Conservation (phyloP, 2,888 invertebrate species). For the Drosophila pullipes region DNA sequence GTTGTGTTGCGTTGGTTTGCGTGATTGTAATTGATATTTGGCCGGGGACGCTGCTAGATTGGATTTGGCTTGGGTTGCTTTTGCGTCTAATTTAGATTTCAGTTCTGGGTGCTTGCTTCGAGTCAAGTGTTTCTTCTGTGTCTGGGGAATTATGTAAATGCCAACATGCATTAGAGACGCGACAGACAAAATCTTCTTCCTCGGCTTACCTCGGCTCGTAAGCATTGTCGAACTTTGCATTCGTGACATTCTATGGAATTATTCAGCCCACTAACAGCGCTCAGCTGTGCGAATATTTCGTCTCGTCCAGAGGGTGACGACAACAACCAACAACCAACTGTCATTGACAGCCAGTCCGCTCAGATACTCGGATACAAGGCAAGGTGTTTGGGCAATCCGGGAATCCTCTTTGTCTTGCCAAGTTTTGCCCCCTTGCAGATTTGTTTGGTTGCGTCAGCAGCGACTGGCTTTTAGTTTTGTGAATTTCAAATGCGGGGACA, state of each 20-base stretch:
- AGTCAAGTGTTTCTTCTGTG: conserved; percentile 67
- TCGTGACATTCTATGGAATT: conserved; percentile 59
- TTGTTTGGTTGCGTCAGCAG: conserved; percentile 37
- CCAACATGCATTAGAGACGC: conserved; percentile 74
- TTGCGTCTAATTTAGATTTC: conserved; percentile 34
- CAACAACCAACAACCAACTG: conserved; percentile 65
- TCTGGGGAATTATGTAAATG: conserved; percentile 75
- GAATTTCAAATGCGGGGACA: conserved; percentile 84
- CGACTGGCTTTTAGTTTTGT: conserved; percentile 83
- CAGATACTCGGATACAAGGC: conserved; percentile 33
- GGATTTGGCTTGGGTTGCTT: conserved; percentile 29
- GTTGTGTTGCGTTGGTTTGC: conserved; percentile 55
- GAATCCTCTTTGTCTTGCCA: conserved; percentile 61
- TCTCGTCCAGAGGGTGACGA: conserved; percentile 60
- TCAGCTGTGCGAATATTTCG: conserved; percentile 76
- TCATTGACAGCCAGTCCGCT: conserved; percentile 64
- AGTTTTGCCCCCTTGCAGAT: conserved; percentile 39
- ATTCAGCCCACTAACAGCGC: conserved; percentile 64
- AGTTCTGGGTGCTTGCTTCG: conserved; percentile 49
- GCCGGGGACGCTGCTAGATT: conserved; percentile 29
- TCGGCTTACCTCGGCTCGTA: conserved; percentile 48
- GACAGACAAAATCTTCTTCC: conserved; percentile 31
- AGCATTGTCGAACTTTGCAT: conserved; percentile 43
- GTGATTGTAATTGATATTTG: conserved; percentile 81
- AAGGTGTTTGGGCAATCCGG: conserved; percentile 64